Evolutionary conservation across 2,797 vertebrate genomes (phyloP).

Genomic region (Microtus obscurus): DNA sequence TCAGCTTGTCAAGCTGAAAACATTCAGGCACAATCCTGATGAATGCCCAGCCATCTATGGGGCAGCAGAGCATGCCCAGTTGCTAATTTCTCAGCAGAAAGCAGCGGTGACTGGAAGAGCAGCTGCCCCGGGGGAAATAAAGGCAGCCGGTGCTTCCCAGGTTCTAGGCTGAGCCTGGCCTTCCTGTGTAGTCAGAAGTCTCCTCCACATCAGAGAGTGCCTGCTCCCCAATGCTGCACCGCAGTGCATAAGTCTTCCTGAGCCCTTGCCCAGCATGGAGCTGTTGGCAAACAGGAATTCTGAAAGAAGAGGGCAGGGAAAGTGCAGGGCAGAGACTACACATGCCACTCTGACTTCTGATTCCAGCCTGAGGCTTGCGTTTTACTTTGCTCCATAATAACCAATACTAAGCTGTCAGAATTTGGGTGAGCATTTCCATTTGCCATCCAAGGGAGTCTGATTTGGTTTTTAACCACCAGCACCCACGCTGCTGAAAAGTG

Average conservation of each 20-base stretch:
- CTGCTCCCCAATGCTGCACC: rapidly evolving
- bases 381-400: background rate
- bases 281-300: background rate
- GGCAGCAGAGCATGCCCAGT: constrained; percentile 57
- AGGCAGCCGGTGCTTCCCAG: constrained; percentile 40
- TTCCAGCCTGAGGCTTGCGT: background rate
- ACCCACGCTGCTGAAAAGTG: background rate
- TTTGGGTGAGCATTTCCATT: background rate
- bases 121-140: constrained; percentile 37
- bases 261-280: background rate
- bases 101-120: constrained; percentile 65
- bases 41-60: constrained; percentile 63
- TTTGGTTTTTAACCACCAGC: constrained; percentile 31
- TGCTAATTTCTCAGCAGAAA: constrained; percentile 78
- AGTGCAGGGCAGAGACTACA: background rate
- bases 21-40: constrained; percentile 60
- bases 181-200: background rate
- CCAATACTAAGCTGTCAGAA: background rate
- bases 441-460: background rate
- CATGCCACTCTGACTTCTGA: background rate
- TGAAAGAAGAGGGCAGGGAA: background rate
- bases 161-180: background rate
- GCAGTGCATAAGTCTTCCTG: rapidly evolving
- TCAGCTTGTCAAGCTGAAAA: constrained; percentile 60
- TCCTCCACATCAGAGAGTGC: rapidly evolving